These are phyloP conservation scores for Drosophila azteca DNA, from an alignment of 1,140 invertebrate species.

Conservation along the genomic window DNA sequence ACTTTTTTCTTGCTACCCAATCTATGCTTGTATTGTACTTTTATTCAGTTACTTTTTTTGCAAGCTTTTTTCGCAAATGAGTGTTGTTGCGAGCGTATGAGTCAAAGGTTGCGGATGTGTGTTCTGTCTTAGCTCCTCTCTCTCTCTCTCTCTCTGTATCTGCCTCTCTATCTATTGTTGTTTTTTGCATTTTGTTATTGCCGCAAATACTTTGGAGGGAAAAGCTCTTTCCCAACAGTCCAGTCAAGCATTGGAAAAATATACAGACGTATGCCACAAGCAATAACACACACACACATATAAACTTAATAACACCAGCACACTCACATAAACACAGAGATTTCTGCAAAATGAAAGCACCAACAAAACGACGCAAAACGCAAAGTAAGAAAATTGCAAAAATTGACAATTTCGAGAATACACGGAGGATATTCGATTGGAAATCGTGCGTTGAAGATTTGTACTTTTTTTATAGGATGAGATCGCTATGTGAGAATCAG, in stretches of 20 bases:
- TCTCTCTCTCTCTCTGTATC: constrained; percentile 19
- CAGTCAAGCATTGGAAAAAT: constrained; percentile 70
- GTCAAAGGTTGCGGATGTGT: constrained; percentile 55
- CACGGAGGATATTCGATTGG: too few species aligned
- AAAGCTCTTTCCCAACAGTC: constrained; percentile 6
- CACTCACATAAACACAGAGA: constrained; percentile 43
- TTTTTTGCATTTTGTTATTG: constrained; percentile 62
- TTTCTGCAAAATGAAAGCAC: constrained; percentile 72
- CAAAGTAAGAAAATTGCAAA: constrained; percentile 32
- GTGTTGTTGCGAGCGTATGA: constrained; percentile 36
- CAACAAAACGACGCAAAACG: constrained; percentile 51
- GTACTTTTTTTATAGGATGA: constrained; percentile 16
- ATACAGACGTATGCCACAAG: constrained; percentile 40
- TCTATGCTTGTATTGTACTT: constrained; percentile 23
- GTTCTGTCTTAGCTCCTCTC: constrained; percentile 34
- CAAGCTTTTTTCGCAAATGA: constrained; percentile 44
- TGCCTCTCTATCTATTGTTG: constrained; percentile 7
- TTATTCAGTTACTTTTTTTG: constrained; percentile 48
- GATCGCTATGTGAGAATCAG: constrained; percentile 37
- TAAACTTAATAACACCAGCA: constrained; percentile 49
- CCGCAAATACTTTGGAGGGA: constrained; percentile 42
- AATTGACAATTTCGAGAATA: constrained; percentile 19
- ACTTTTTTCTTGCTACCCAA: constrained; percentile 30
- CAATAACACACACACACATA: constrained; percentile 20
- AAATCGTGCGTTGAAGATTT: too few species aligned